Conservation (phyloP, 2,113 vertebrate genomes). For the Ctenomys sociabilis region DNA sequence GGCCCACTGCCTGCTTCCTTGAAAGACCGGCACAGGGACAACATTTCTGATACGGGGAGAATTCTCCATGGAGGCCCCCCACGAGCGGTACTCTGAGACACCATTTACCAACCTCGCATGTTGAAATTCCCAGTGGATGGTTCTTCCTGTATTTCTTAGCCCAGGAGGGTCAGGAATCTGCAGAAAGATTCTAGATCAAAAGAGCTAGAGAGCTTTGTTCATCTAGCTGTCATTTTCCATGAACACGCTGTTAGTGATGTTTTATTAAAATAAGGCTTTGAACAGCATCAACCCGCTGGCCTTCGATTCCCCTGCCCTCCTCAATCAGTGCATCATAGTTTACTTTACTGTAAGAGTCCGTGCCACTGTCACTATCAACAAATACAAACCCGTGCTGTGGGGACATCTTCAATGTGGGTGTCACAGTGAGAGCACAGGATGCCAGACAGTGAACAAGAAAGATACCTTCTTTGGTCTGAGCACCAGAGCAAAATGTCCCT, state of each 20-base stretch:
- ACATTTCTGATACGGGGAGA: not conserved
- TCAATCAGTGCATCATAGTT: fast-evolving
- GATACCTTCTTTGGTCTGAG: fast-evolving
- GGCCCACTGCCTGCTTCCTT: not conserved
- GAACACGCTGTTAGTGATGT: not conserved
- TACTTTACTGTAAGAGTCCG: not conserved
- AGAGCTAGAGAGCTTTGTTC: constrained; percentile 25
- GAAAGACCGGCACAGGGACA: not conserved
- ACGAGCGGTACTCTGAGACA: constrained; percentile 10
- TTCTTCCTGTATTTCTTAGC: constrained; percentile 32
- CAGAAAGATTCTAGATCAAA: constrained; percentile 54
- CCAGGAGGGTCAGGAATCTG: constrained; percentile 26
- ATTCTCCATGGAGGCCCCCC: constrained; percentile 7
- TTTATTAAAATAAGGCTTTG: not conserved
- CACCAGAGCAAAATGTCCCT: not conserved
- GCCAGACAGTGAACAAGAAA: fast-evolving
- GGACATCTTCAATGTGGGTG: fast-evolving
- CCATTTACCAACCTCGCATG: not conserved
- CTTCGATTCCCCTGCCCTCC: not conserved
- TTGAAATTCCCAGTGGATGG: constrained; percentile 42
- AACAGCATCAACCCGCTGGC: not conserved
- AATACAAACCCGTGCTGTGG: fast-evolving
- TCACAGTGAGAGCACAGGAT: not conserved
- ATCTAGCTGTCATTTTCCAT: not conserved
- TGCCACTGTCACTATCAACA: no score